A percentile compares a stretch with the other conserved stretches of the same genome.
These are phyloP conservation scores for Rambutsinella grinnellia DNA, from an alignment of 2,888 invertebrate species.

Conservation along the genomic window DNA sequence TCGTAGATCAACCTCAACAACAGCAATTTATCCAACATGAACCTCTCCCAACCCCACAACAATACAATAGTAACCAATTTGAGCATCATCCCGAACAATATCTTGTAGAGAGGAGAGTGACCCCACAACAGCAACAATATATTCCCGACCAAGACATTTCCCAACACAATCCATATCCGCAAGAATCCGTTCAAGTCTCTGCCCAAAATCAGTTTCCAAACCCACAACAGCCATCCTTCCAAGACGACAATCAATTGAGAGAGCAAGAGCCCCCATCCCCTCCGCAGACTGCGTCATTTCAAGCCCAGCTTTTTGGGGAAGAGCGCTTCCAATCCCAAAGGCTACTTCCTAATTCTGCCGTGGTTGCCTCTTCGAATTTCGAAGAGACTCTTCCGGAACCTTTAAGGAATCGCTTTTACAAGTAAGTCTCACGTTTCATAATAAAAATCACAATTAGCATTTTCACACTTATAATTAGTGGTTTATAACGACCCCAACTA, in stretches of 20 bases:
- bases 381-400: conserved; percentile 59
- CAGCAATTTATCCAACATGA: conserved; percentile 3
- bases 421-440: conserved; percentile 53
- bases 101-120: background rate
- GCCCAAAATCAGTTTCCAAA: conserved; percentile 8
- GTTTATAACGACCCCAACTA: too few species aligned
- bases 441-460: too few species aligned
- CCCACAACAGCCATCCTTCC: conserved; percentile 42
- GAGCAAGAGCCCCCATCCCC: conserved; percentile 27
- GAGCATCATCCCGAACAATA: conserved; percentile 1
- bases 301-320: conserved; percentile 34
- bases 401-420: conserved; percentile 65
- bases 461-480: too few species aligned
- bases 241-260: conserved; percentile 48
- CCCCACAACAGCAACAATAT: background rate
- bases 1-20: conserved; percentile 8
- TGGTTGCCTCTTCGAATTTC: conserved; percentile 53
- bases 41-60: too few species aligned
- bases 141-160: background rate
- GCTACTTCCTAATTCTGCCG: conserved; percentile 42
- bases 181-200: conserved; percentile 19
- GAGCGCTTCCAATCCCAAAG: conserved; percentile 36
- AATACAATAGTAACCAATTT: background rate
- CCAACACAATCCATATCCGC: conserved; percentile 19
- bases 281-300: conserved; percentile 20